A percentile compares a stretch with the other conserved stretches of the same genome.
Evolutionary conservation across 2,113 vertebrate species (phyloP).

Genomic region (Nettapus auritus): DNA sequence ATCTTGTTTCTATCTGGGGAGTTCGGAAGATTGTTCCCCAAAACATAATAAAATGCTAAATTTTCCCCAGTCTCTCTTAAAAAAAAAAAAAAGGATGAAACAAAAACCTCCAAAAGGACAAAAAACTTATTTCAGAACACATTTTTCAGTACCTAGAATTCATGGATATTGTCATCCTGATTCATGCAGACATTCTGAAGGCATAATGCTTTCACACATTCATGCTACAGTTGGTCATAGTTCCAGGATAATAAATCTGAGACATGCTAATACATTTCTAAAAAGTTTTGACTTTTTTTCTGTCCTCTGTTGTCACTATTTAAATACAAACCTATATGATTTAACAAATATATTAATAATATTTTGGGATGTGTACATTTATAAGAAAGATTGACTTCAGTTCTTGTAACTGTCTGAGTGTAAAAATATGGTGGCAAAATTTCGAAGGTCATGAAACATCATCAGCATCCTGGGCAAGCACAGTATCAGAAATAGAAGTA

Average conservation of each 20-base stretch:
- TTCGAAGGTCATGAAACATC: neutral
- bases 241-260: neutral
- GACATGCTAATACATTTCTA: neutral
- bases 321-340: neutral
- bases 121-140: neutral
- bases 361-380: neutral
- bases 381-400: neutral
- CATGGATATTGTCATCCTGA: neutral
- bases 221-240: neutral
- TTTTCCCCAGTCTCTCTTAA: neutral
- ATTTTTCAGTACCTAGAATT: neutral
- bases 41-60: neutral
- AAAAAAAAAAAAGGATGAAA: neutral
- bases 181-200: neutral
- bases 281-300: neutral
- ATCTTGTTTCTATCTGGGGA: neutral
- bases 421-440: neutral
- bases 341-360: neutral
- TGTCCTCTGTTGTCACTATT: neutral
- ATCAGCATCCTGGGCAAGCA: neutral
- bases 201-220: neutral
- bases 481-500: neutral
- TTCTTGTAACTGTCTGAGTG: neutral
- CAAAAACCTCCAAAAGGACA: too few relatives aligned
- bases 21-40: neutral